Evolutionary conservation across 2,888 invertebrate genomes (phyloP).

Genomic region (Drosophila kuntzei): DNA sequence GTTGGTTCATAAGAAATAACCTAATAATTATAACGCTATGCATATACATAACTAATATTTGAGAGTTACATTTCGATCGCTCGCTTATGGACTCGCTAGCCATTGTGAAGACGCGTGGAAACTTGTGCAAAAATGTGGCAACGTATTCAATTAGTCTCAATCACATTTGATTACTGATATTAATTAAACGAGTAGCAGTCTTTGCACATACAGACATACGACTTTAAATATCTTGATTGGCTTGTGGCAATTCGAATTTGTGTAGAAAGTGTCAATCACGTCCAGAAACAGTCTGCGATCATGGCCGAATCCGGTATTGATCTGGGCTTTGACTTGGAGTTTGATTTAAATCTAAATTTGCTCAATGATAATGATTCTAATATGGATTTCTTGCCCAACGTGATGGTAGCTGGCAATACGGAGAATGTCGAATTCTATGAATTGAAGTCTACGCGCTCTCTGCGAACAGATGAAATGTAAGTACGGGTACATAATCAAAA

Average conservation of each 20-base stretch:
- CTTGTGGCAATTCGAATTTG: background rate
- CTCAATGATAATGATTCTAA: constrained; percentile 71
- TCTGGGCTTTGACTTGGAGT: constrained; percentile 88
- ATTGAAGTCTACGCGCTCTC: constrained; percentile 87
- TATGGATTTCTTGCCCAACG: constrained; percentile 73
- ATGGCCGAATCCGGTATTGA: constrained; percentile 88
- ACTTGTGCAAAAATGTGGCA: constrained; percentile 37
- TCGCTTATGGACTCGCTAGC: constrained; percentile 2
- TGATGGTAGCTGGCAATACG: constrained; percentile 76
- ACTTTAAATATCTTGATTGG: background rate
- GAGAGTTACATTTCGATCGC: constrained; percentile 48
- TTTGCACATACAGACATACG: background rate
- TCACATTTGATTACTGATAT: constrained; percentile 38
- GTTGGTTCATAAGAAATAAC: background rate
- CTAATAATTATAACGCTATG: constrained; percentile 3
- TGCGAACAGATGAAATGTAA: constrained; percentile 87
- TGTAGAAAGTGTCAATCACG: background rate
- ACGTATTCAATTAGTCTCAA: constrained; percentile 31
- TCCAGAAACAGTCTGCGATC: constrained; percentile 3
- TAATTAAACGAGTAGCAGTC: constrained; percentile 11
- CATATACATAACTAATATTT: constrained; percentile 17
- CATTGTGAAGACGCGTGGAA: constrained; percentile 28
- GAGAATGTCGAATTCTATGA: constrained; percentile 88
- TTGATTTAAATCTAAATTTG: constrained; percentile 78
- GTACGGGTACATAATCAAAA: constrained; percentile 57